Evolutionary conservation across 2,888 invertebrate species (phyloP).

Genomic region (Cephus pulcher): DNA sequence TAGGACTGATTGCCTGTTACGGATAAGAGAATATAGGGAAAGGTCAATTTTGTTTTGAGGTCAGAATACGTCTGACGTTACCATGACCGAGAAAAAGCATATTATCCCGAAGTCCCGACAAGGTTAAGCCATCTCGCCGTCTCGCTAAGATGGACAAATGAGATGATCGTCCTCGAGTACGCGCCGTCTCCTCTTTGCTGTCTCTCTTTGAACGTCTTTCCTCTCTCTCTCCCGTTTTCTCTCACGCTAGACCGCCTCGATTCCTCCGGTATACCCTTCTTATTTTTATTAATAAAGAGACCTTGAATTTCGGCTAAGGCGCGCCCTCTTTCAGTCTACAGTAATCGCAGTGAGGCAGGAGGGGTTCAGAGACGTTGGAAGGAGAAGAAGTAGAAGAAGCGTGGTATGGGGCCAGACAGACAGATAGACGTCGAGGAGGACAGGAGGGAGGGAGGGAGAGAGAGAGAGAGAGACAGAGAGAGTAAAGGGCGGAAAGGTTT

Average conservation of each 20-base stretch:
- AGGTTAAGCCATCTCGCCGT: no score
- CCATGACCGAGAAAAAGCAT: no score
- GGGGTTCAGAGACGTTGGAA: conserved; percentile 24
- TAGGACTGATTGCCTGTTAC: no score
- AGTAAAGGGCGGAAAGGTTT: conserved; percentile 8
- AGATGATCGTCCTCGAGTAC: conserved; percentile 14
- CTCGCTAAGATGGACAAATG: no score
- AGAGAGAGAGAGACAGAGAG: conserved; percentile 21
- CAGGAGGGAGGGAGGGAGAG: conserved; percentile 9
- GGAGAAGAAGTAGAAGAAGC: conserved; percentile 15
- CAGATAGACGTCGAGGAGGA: conserved; percentile 27
- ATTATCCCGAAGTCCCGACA: no score
- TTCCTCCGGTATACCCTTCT: conserved; percentile 3
- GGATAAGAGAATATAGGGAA: no score
- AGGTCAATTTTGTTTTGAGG: no score
- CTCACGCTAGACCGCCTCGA: not conserved
- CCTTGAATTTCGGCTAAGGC: conserved; percentile 28
- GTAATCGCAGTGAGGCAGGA: conserved; percentile 13
- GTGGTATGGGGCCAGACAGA: conserved; percentile 46
- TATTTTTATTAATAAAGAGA: conserved; percentile 24
- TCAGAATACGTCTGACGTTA: no score
- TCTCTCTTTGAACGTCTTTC: conserved; percentile 19
- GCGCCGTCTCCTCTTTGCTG: conserved; percentile 3
- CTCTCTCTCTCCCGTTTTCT: conserved; percentile 9
- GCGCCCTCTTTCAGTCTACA: conserved; percentile 4